Evolutionary conservation across 1,140 invertebrate genomes (phyloP).

Genomic region (Drosophila mojavensis): DNA sequence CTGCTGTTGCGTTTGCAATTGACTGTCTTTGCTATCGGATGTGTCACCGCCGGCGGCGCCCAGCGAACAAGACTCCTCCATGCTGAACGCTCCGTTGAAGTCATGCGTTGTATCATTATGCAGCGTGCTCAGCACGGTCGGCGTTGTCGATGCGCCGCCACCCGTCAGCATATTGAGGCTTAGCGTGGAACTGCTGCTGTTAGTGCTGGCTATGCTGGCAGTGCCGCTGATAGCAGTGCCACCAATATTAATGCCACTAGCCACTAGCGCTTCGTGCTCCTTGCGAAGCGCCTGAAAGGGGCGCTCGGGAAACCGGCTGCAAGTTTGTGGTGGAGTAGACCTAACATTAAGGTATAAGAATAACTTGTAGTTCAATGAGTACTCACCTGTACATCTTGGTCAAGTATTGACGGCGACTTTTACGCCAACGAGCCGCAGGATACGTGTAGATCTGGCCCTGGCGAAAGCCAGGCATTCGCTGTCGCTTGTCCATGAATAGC

Average conservation of each 20-base stretch:
- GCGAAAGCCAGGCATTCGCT: slow-evolving; percentile 94
- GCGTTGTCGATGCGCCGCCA: slow-evolving; percentile 59
- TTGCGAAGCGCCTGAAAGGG: slow-evolving; percentile 82
- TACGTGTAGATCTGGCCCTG: slow-evolving; percentile 98
- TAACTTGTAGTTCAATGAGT: not conserved
- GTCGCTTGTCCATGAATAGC: slow-evolving; percentile 93
- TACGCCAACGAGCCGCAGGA: slow-evolving; percentile 86
- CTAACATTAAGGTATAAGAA: not conserved
- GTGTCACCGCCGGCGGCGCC: slow-evolving; percentile 81
- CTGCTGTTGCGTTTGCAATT: slow-evolving; percentile 68
- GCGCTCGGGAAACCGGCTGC: slow-evolving; percentile 76
- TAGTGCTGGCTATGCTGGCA: slow-evolving; percentile 29
- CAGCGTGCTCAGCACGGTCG: slow-evolving; percentile 53
- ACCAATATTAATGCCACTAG: slow-evolving; percentile 50
- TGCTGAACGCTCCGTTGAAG: slow-evolving; percentile 75
- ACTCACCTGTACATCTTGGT: slow-evolving; percentile 82
- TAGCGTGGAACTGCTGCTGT: slow-evolving; percentile 45
- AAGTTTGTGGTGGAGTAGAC: not conserved
- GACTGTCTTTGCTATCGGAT: slow-evolving; percentile 83
- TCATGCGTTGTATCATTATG: slow-evolving; percentile 71
- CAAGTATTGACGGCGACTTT: slow-evolving; percentile 82
- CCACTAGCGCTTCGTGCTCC: slow-evolving; percentile 73
- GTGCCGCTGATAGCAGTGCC: slow-evolving; percentile 16
- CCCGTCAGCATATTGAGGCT: slow-evolving; percentile 66
- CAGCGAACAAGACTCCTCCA: slow-evolving; percentile 80